Percentiles rank a stretch among this genome's conserved stretches.
Conservation (phyloP, 2,113 vertebrate genomes). For the Gorilla gorilla region DNA sequence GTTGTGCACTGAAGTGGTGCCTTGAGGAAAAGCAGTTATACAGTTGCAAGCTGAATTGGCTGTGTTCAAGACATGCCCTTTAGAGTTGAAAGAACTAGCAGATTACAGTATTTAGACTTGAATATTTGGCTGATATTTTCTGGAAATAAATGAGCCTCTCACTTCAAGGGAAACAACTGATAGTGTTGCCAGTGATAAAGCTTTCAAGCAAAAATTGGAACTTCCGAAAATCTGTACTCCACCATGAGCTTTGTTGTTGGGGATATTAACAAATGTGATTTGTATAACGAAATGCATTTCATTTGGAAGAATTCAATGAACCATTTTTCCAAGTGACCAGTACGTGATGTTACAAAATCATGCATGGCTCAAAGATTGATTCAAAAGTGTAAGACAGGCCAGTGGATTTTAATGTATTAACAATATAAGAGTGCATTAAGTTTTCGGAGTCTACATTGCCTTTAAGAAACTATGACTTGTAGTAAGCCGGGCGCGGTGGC, state of each 20-base stretch:
- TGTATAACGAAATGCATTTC: background rate
- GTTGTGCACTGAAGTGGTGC: accelerated
- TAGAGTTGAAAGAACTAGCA: background rate
- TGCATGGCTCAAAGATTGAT: background rate
- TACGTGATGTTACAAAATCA: background rate
- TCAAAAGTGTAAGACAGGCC: background rate
- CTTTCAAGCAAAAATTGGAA: background rate
- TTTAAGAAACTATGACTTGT: background rate
- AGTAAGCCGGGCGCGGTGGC: no score
- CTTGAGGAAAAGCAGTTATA: background rate
- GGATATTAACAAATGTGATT: background rate
- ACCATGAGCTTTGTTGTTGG: background rate
- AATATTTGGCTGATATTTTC: background rate
- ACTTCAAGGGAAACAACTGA: background rate
- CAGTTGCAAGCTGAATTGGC: background rate
- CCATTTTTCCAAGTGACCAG: background rate
- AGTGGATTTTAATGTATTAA: background rate
- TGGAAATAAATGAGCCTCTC: background rate
- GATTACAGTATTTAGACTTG: background rate
- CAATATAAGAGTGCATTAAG: background rate
- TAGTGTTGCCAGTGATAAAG: background rate
- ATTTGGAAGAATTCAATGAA: constrained; percentile 14
- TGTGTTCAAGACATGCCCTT: background rate
- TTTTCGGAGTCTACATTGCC: background rate
- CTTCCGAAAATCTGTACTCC: background rate